Evolutionary conservation across 2,888 invertebrate genomes (phyloP).

Genomic region (Hipparchia sbordonii): DNA sequence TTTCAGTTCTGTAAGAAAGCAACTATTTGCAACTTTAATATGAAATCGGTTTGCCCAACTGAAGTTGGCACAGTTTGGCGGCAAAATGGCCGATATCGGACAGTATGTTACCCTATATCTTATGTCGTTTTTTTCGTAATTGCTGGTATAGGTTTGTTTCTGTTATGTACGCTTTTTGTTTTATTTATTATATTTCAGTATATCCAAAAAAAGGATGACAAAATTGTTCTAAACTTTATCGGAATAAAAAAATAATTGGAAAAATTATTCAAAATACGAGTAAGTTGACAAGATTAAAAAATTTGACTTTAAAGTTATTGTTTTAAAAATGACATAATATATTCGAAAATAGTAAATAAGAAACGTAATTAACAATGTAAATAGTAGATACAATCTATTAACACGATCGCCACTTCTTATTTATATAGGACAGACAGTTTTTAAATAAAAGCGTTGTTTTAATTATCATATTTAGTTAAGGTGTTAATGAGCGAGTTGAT

Average conservation of each 20-base stretch:
- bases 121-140: conserved; percentile 39
- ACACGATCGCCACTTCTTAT: conserved; percentile 13
- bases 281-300: background rate
- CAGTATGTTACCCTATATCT: conserved; percentile 30
- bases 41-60: conserved; percentile 21
- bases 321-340: background rate
- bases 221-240: no score
- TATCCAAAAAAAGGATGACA: no score
- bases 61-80: conserved; percentile 30
- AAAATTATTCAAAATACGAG: background rate
- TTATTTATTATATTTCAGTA: background rate
- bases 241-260: no score
- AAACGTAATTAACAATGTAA: background rate
- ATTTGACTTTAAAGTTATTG: conserved; percentile 14
- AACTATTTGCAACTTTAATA: background rate
- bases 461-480: background rate
- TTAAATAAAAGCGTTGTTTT: conserved; percentile 20
- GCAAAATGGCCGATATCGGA: conserved; percentile 27
- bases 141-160: conserved; percentile 30
- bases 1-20: background rate
- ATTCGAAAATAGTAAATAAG: background rate
- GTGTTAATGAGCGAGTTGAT: background rate
- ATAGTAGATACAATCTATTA: background rate
- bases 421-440: background rate
- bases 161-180: conserved; percentile 23